Evolutionary conservation across 1,140 invertebrate species (phyloP), one percentile per base, ranked within the genome.

Genomic region (Psix sp.): DNA sequence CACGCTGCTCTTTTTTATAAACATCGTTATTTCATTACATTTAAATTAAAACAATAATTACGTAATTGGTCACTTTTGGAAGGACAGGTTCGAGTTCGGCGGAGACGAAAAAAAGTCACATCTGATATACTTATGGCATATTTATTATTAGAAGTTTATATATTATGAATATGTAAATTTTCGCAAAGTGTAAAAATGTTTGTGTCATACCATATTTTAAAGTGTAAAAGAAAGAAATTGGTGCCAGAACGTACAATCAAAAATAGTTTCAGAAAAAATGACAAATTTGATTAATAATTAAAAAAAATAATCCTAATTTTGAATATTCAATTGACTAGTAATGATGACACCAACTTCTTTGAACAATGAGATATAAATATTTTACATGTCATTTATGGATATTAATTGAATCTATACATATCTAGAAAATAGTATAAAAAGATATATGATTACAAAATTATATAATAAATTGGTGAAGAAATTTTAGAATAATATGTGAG

Each of bases 361-460:
- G 5, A 31, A 31, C 24, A 5, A 29, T 38, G 1, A 18, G 11
- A 2, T 51, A 65, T 54, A 65, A 65, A 65, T 65, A 65, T 17
- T 65, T 65, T 65, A 63, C 48, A 65, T 52, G 10, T 43, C 1
- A 42, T 43, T 52, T 36, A 36, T 45, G 0, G 11, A 65, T 21
- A 62, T 35, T 63, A 63, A 43, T 43, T 29, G 43, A 63, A 54
- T 65, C 54, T 52, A 35, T 54, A 65, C 39, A 65, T 43, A 7
- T 16, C 18, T 62, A 48, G 18, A 54, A 43, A 54, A 56, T 11
- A n/a, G 13, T 66, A 66, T 15, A 66, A 52, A 45, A 33, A 17
- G 38, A 45, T 52, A 56, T 48, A 57, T 21, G 43, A 36, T 33
- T 78, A 46, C 73, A 70, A 67, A 78, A 77, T 71, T 74, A 66